These are phyloP conservation scores for Stenodera caucasica DNA, from an alignment of 2,888 invertebrate genomes.

Conservation along the genomic window DNA sequence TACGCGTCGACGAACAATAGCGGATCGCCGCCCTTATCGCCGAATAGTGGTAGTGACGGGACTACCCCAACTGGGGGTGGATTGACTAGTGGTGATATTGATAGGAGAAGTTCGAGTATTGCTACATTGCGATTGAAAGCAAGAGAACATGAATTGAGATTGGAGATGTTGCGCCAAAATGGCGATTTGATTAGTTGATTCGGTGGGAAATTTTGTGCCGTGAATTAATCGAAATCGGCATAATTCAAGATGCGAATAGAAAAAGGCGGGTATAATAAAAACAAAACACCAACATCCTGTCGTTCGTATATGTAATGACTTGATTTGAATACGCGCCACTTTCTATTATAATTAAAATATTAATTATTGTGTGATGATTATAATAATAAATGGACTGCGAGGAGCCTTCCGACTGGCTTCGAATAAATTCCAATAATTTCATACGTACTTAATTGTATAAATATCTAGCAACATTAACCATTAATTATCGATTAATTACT, in stretches of 20 bases:
- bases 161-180: constrained; percentile 80
- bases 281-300: not conserved
- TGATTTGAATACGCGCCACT: not conserved
- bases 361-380: not conserved
- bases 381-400: not conserved
- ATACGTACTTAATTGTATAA: constrained; percentile 2
- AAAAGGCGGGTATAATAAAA: not conserved
- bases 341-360: not conserved
- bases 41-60: constrained; percentile 50
- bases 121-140: constrained; percentile 85
- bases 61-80: constrained; percentile 56
- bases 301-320: not conserved
- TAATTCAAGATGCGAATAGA: too few relatives aligned
- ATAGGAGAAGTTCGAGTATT: constrained; percentile 83
- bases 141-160: constrained; percentile 82
- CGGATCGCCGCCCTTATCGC: constrained; percentile 59
- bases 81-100: constrained; percentile 61
- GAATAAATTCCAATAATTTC: not conserved
- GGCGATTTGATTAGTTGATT: constrained; percentile 79
- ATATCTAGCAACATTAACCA: not conserved
- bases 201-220: too few relatives aligned
- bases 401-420: constrained; percentile 1
- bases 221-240: too few relatives aligned
- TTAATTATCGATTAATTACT: not conserved
- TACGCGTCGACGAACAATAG: constrained; percentile 40